phyloP scores from a whole-genome alignment of 2,113 vertebrate species.

The Meleagris gallopavo region DNA sequence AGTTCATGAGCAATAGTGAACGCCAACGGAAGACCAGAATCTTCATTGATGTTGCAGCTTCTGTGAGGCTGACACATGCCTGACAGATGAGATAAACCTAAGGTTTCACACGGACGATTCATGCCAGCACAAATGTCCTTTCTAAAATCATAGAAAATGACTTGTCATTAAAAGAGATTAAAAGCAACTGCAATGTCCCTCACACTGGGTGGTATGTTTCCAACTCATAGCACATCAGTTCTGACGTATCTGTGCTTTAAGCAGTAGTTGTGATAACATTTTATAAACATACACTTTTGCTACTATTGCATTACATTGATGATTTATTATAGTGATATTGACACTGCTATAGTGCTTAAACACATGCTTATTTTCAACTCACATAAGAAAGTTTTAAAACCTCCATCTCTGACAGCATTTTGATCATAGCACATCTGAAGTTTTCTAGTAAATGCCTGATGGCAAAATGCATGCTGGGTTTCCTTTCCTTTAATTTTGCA shows the following conservation, averaged over 20 bases:
- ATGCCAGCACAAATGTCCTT: constrained; percentile 96
- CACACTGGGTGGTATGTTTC: neutral
- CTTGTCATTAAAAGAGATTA: neutral
- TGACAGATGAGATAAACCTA: constrained; percentile 96
- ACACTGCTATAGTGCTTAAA: neutral
- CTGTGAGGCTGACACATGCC: constrained; percentile 97
- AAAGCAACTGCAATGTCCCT: neutral
- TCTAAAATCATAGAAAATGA: constrained; percentile 73
- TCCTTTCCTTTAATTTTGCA: neutral
- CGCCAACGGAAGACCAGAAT: constrained; percentile 93
- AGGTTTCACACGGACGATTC: constrained; percentile 94
- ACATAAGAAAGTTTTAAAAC: neutral
- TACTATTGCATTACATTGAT: neutral
- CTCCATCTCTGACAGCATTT: neutral
- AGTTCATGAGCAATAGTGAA: constrained; percentile 98
- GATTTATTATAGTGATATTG: too few relatives aligned
- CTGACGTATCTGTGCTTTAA: neutral
- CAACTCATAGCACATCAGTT: rapidly evolving
- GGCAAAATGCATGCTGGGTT: neutral
- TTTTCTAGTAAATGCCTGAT: neutral
- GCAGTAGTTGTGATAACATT: neutral
- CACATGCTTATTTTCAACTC: neutral
- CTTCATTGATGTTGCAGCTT: constrained; percentile 98
- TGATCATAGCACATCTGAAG: neutral
- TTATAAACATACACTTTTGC: neutral